Evolutionary conservation across 1,140 invertebrate species (phyloP).

Genomic region (Archegozetes longisetosus): DNA sequence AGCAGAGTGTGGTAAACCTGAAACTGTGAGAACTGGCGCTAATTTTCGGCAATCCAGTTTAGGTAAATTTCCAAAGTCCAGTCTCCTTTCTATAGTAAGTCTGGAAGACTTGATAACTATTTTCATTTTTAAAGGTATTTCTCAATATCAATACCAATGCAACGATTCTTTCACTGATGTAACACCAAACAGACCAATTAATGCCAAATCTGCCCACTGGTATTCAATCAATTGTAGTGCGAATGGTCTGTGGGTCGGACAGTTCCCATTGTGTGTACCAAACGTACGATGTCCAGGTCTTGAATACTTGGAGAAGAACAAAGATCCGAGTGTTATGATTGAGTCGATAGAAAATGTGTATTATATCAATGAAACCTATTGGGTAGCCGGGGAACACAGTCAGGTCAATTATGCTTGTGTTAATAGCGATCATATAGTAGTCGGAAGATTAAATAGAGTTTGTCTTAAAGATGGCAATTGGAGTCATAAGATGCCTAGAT

Average conservation of each 20-base stretch:
- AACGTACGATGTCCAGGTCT: not conserved
- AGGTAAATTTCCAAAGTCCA: too few species aligned
- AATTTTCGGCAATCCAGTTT: not conserved
- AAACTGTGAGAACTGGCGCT: conserved; percentile 2
- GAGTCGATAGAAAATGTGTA: conserved; percentile 11
- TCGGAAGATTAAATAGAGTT: not conserved
- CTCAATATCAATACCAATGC: not conserved
- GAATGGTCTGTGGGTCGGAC: conserved; percentile 11
- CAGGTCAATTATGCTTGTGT: conserved; percentile 7
- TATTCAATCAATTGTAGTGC: not conserved
- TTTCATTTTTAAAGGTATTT: not conserved
- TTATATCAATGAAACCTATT: conserved; percentile 5
- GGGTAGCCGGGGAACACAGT: conserved; percentile 3
- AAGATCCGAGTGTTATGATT: not conserved
- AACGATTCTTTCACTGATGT: conserved; percentile 8
- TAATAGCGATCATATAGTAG: conserved; percentile 5
- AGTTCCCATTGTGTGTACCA: conserved; percentile 1
- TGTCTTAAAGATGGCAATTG: conserved; percentile 1
- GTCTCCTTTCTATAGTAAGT: too few species aligned
- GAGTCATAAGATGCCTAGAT: conserved; percentile 6
- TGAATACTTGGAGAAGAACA: not conserved
- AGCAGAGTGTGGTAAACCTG: conserved; percentile 1
- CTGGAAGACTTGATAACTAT: too few species aligned
- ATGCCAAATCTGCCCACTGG: not conserved
- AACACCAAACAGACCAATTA: not conserved